A percentile compares a stretch with the other conserved stretches of the same genome.
Conservation (phyloP, 2,113 vertebrate species). For the Genyomyrus donnyi region DNA sequence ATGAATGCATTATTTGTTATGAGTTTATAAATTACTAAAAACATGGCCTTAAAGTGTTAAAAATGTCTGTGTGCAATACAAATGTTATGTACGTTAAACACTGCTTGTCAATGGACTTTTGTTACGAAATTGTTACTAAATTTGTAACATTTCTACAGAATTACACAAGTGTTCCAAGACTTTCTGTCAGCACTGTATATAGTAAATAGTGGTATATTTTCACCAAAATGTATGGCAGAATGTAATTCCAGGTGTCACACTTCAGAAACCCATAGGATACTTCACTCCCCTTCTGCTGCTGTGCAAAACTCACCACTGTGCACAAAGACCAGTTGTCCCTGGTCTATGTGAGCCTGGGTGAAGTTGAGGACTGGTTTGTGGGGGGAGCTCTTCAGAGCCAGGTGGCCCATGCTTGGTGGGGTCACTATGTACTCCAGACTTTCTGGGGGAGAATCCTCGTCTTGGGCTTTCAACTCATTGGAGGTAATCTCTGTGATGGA, state of each 20-base stretch:
- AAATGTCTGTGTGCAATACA: neutral
- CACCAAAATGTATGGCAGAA: neutral
- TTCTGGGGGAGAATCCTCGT: slow-evolving; percentile 63
- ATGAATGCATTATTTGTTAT: no score
- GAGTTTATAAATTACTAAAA: no score
- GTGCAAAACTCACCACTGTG: slow-evolving; percentile 64
- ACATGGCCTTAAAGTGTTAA: no score
- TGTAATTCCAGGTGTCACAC: neutral
- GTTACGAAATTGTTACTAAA: neutral
- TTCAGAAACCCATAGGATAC: neutral
- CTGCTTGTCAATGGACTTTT: neutral
- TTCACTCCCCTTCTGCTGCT: neutral
- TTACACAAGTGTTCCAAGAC: neutral
- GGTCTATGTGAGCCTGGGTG: slow-evolving; percentile 72
- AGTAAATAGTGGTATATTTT: neutral
- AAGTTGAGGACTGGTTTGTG: slow-evolving; percentile 70
- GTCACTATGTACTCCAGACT: slow-evolving; percentile 71
- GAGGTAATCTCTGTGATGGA: slow-evolving; percentile 73
- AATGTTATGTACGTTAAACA: neutral
- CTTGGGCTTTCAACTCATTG: slow-evolving; percentile 66
- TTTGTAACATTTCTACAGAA: neutral
- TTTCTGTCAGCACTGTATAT: neutral
- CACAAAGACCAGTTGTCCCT: slow-evolving; percentile 73
- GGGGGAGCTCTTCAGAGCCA: slow-evolving; percentile 71
- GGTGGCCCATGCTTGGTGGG: slow-evolving; percentile 74